Evolutionary conservation across 2,797 vertebrate genomes (phyloP).

Genomic region (Erethizon dorsatum): DNA sequence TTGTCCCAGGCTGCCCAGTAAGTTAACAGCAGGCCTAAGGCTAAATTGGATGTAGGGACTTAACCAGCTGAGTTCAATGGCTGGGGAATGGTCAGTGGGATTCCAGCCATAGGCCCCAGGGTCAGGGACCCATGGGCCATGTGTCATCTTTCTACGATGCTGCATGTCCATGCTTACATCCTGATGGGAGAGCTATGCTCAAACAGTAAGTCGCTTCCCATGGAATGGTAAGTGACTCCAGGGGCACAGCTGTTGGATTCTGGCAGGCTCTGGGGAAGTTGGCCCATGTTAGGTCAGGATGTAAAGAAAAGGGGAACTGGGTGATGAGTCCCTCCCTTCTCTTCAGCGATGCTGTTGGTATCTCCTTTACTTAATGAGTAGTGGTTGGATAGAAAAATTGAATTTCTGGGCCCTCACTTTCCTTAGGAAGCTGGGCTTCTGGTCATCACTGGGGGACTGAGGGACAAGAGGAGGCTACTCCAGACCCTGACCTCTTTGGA

Average conservation of each 20-base stretch:
- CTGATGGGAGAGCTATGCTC: background rate
- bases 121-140: background rate
- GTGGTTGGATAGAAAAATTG: background rate
- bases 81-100: background rate
- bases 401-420: background rate
- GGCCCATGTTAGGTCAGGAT: background rate
- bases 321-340: background rate
- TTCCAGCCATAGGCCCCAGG: background rate
- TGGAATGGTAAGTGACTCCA: background rate
- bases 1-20: background rate
- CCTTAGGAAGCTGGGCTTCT: background rate
- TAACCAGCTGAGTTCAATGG: background rate
- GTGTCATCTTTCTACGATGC: background rate
- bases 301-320: background rate
- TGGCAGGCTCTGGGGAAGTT: background rate
- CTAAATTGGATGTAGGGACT: background rate
- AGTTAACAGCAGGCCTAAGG: background rate
- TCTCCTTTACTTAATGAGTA: background rate
- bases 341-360: fast-evolving
- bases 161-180: fast-evolving
- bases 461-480: background rate
- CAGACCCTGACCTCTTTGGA: background rate
- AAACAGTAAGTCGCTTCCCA: background rate
- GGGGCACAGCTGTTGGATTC: background rate
- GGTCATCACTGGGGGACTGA: background rate